A percentile compares a stretch with the other conserved stretches of the same genome.
phyloP scores from a whole-genome alignment of 2,888 invertebrate genomes.

The Chymomyza procnemis region DNA sequence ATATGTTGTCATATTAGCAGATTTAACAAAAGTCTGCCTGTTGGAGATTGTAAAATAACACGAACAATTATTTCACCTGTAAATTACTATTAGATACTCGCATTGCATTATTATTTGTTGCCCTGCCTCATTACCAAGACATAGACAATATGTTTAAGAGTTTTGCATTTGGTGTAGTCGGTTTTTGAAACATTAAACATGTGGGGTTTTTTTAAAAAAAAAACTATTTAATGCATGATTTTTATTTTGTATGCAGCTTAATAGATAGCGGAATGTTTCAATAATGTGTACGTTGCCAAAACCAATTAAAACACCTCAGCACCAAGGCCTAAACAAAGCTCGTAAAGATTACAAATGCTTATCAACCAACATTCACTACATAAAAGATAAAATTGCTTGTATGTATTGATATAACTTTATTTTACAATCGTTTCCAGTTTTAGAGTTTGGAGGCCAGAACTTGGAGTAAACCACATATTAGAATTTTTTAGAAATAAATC shows the following conservation, averaged over 20 bases:
- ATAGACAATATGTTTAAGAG: constrained; percentile 23
- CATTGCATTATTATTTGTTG: not conserved
- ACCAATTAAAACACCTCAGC: not conserved
- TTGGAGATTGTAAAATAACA: constrained; percentile 29
- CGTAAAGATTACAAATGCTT: constrained; percentile 45
- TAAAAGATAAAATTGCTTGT: constrained; percentile 14
- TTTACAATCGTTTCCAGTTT: constrained; percentile 40
- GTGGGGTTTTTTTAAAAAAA: constrained; percentile 42
- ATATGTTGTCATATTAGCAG: constrained; percentile 26
- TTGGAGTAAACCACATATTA: constrained; percentile 25
- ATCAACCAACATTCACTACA: constrained; percentile 32
- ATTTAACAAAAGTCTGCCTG: not conserved
- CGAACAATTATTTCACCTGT: constrained; percentile 40
- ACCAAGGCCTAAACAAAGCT: not conserved
- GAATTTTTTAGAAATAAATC: constrained; percentile 18
- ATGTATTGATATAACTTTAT: constrained; percentile 53
- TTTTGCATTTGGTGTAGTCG: constrained; percentile 1
- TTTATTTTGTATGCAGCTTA: constrained; percentile 28
- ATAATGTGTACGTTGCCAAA: constrained; percentile 15
- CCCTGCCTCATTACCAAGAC: constrained; percentile 28
- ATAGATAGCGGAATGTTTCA: constrained; percentile 53
- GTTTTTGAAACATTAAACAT: constrained; percentile 16
- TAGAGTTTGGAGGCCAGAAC: constrained; percentile 30
- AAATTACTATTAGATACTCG: not conserved
- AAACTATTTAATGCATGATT: constrained; percentile 29